Evolutionary conservation across 1,140 invertebrate genomes (phyloP).

Genomic region (Lepidostoma basale): DNA sequence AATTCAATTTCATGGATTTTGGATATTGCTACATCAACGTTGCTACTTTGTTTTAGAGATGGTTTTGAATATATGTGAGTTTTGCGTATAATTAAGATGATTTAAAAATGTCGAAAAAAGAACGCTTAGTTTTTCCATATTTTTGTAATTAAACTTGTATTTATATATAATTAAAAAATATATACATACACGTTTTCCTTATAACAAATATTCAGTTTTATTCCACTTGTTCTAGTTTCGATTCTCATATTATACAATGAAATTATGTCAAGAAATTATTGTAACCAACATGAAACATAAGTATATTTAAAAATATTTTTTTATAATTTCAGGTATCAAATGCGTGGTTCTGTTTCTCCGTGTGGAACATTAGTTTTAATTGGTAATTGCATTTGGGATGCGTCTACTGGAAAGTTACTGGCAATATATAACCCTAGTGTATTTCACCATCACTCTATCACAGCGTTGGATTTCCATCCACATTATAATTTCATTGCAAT

Average conservation of each 20-base stretch:
- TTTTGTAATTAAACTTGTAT: too few species aligned
- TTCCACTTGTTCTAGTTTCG: too few species aligned
- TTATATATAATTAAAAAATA: too few species aligned
- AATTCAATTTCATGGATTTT: constrained; percentile 48
- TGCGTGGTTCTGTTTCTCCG: constrained; percentile 35
- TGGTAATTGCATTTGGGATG: constrained; percentile 36
- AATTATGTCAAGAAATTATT: too few species aligned
- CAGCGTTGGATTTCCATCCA: constrained; percentile 39
- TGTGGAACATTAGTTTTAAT: constrained; percentile 42
- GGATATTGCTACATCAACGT: constrained; percentile 36
- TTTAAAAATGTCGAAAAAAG: too few species aligned
- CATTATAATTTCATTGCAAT: constrained; percentile 36
- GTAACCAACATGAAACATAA: too few species aligned
- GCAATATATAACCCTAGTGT: constrained; percentile 33
- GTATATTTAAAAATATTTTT: too few species aligned
- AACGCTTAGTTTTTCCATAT: too few species aligned
- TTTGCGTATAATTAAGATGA: too few species aligned
- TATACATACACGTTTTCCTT: too few species aligned
- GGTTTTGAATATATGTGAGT: constrained; percentile 29
- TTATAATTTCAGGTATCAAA: constrained; percentile 41
- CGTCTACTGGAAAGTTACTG: constrained; percentile 34
- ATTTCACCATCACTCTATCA: constrained; percentile 40
- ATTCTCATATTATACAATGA: too few species aligned
- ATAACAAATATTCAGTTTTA: too few species aligned
- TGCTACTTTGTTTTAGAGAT: constrained; percentile 38